These are phyloP conservation scores for Cercopithecus mona DNA, from an alignment of 2,113 vertebrate genomes.

Conservation along the genomic window DNA sequence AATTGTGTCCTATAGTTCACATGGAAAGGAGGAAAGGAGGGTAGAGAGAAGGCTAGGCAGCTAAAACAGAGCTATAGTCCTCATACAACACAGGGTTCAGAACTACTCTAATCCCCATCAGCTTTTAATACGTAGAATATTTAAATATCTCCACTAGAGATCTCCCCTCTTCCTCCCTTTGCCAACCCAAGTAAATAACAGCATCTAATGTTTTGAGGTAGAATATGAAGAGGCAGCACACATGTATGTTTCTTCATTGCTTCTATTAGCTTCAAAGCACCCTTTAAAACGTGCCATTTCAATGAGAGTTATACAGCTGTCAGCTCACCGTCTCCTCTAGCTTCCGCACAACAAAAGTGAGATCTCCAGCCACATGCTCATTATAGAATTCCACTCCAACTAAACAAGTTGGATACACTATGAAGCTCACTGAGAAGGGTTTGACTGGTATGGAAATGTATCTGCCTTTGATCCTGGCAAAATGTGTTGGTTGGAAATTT, in stretches of 20 bases:
- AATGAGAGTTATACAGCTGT: slow-evolving; percentile 66
- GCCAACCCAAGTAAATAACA: neutral
- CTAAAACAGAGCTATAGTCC: neutral
- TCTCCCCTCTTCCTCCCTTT: neutral
- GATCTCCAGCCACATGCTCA: neutral
- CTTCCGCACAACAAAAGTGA: slow-evolving; percentile 1
- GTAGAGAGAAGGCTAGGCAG: neutral
- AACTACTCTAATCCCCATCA: neutral
- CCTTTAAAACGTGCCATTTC: slow-evolving; percentile 61
- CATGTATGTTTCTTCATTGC: neutral
- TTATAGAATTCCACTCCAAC: slow-evolving; percentile 35
- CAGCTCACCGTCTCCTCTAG: slow-evolving; percentile 46
- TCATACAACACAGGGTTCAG: neutral
- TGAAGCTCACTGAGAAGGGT: slow-evolving; percentile 20
- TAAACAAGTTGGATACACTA: slow-evolving; percentile 61
- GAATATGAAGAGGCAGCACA: neutral
- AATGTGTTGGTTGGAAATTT: slow-evolving; percentile 55
- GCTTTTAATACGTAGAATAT: neutral
- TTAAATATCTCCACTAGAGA: neutral
- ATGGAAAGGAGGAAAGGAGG: neutral
- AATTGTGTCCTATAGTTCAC: neutral
- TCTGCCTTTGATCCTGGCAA: slow-evolving; percentile 68
- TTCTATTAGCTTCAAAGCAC: slow-evolving; percentile 58
- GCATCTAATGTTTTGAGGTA: neutral
- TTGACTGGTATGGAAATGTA: slow-evolving; percentile 61